Percentiles rank a stretch among this genome's conserved stretches.
phyloP scores from a whole-genome alignment of 2,113 vertebrate genomes.

The Leptosomus discolor region DNA sequence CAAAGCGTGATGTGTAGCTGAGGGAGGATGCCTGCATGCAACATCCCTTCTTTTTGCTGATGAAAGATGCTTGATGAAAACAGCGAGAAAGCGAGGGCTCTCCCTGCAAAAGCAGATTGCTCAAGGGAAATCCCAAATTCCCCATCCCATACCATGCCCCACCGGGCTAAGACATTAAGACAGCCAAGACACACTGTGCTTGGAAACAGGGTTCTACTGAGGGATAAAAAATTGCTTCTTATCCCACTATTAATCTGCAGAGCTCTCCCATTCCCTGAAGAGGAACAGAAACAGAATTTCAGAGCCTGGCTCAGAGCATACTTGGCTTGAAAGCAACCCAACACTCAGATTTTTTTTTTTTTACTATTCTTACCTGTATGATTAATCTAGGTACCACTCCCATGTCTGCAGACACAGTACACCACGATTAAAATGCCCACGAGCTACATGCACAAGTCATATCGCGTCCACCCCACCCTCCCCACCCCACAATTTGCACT shows the following conservation, averaged over 20 bases:
- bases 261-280: not conserved
- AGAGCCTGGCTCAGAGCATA: not conserved
- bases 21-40: not conserved
- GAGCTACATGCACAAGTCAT: not conserved
- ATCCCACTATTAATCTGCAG: not conserved
- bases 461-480: not conserved
- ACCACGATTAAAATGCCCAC: not conserved
- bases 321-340: not conserved
- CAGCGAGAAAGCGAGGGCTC: not conserved
- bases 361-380: not conserved
- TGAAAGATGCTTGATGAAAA: not conserved
- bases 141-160: not conserved
- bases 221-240: not conserved
- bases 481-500: not conserved
- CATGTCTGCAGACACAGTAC: not conserved
- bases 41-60: rapidly evolving
- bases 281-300: not conserved
- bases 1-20: rapidly evolving
- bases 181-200: not conserved
- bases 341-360: not conserved
- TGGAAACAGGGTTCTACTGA: not conserved
- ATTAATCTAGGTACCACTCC: not conserved
- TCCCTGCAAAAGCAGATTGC: not conserved
- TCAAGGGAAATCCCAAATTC: not conserved
- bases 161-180: rapidly evolving